Evolutionary conservation across 1,140 invertebrate species (phyloP).

Genomic region (Bombus cullumanus): DNA sequence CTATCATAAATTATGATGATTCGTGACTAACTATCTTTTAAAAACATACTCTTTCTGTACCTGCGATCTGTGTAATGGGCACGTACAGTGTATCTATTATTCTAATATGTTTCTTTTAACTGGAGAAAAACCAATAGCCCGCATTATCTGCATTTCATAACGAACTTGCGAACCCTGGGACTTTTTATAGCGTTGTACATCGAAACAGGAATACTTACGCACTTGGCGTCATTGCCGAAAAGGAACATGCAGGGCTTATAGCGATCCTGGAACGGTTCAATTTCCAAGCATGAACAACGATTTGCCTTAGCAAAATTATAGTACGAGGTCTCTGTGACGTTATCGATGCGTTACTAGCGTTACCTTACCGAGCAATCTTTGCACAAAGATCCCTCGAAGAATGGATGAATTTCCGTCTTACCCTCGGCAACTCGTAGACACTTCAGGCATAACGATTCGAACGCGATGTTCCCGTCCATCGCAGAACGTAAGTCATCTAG

Average conservation of each 20-base stretch:
- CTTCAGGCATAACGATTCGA: conserved; percentile 71
- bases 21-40: not conserved
- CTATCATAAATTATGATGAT: too few relatives aligned
- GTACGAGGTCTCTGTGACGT: not conserved
- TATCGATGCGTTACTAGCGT: not conserved
- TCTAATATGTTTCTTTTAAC: not conserved
- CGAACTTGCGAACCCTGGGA: not conserved
- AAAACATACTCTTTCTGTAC: not conserved
- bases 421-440: conserved; percentile 62
- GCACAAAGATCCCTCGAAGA: conserved; percentile 73
- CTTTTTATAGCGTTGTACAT: not conserved
- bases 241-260: conserved; percentile 76
- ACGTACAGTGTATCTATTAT: not conserved
- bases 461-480: conserved; percentile 7
- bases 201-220: conserved; percentile 64
- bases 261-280: conserved; percentile 61
- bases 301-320: not conserved
- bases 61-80: not conserved
- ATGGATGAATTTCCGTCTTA: conserved; percentile 70
- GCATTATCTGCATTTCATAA: not conserved
- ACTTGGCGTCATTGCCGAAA: conserved; percentile 76
- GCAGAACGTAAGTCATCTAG: conserved; percentile 59
- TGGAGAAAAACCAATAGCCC: fast-evolving
- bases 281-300: not conserved
- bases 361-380: conserved; percentile 71